A percentile compares a stretch with the other conserved stretches of the same genome.
Conservation (phyloP, 92 coral and sea anemone species). For the Palythoa heliodiscus region DNA sequence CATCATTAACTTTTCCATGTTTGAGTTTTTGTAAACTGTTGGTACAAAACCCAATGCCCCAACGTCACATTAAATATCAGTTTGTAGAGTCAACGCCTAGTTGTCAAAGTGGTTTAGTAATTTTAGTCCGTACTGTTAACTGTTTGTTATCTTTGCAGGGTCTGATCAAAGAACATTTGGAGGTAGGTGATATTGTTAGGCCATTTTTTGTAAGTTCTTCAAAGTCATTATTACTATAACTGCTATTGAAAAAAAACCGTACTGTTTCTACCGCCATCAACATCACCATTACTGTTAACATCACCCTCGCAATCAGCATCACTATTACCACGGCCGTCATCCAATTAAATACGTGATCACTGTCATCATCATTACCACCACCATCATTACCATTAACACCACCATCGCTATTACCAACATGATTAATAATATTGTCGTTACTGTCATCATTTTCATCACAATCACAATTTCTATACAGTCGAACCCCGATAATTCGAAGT, state of each 20-base stretch:
- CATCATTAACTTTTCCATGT: background rate
- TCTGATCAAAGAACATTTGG: slow-evolving; percentile 84
- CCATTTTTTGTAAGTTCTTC: background rate
- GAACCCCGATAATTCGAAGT: too few species aligned
- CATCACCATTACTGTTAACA: background rate
- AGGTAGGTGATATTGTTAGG: slow-evolving; percentile 51
- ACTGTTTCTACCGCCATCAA: too few species aligned
- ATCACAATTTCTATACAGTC: too few species aligned
- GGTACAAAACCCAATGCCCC: background rate
- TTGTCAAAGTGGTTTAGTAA: background rate
- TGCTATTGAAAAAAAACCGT: too few species aligned
- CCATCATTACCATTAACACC: too few species aligned
- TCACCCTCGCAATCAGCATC: background rate
- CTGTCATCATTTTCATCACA: background rate
- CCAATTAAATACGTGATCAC: background rate
- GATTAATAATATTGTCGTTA: too few species aligned
- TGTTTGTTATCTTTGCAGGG: slow-evolving; percentile 57
- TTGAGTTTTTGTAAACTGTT: background rate
- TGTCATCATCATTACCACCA: background rate
- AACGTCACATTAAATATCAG: background rate
- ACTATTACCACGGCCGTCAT: background rate
- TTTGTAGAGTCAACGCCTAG: background rate
- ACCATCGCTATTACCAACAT: too few species aligned
- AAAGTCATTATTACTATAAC: too few species aligned
- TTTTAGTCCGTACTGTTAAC: background rate